Percentiles rank a stretch among this genome's conserved stretches.
phyloP scores from a whole-genome alignment of 2,888 invertebrate genomes.

The Spodoptera picta region DNA sequence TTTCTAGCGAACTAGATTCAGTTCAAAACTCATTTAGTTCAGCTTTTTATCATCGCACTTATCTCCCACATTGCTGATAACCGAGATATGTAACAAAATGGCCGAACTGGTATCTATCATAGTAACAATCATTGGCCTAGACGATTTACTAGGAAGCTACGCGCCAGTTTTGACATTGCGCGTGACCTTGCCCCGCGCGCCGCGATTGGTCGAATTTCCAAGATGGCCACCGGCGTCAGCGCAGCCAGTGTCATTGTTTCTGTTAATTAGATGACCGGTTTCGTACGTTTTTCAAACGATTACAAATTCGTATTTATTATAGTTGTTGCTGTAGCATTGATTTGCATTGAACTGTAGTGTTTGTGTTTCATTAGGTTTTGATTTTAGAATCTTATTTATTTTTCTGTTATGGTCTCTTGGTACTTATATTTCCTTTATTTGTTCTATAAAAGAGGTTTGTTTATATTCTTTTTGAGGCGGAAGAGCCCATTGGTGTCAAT shows the following conservation, averaged over 20 bases:
- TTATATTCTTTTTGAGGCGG: conserved; percentile 24
- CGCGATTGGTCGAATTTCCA: conserved; percentile 78
- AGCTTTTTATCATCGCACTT: conserved; percentile 57
- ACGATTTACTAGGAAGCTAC: conserved; percentile 82
- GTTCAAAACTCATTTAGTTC: conserved; percentile 27
- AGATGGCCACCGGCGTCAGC: conserved; percentile 79
- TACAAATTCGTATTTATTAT: conserved; percentile 56
- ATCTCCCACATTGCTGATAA: conserved; percentile 51
- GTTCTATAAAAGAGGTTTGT: conserved; percentile 11
- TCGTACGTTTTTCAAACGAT: conserved; percentile 75
- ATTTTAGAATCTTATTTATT: neutral
- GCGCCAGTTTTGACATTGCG: conserved; percentile 84
- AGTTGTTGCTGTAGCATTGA: conserved; percentile 18
- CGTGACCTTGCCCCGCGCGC: conserved; percentile 76
- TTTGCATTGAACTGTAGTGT: conserved; percentile 42
- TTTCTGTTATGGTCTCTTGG: conserved; percentile 5
- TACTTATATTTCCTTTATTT: conserved; percentile 17
- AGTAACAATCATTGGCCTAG: conserved; percentile 80
- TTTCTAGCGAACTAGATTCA: conserved; percentile 11
- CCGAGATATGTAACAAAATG: conserved; percentile 74
- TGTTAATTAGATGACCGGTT: conserved; percentile 85
- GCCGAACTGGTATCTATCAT: conserved; percentile 78
- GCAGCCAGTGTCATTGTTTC: conserved; percentile 79
- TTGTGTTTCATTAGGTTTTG: no score
- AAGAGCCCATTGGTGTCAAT: conserved; percentile 25